Evolutionary conservation across 2,888 invertebrate species (phyloP), one percentile per base, ranked within the genome.

Genomic region (Gymnosoma rotundatum): DNA sequence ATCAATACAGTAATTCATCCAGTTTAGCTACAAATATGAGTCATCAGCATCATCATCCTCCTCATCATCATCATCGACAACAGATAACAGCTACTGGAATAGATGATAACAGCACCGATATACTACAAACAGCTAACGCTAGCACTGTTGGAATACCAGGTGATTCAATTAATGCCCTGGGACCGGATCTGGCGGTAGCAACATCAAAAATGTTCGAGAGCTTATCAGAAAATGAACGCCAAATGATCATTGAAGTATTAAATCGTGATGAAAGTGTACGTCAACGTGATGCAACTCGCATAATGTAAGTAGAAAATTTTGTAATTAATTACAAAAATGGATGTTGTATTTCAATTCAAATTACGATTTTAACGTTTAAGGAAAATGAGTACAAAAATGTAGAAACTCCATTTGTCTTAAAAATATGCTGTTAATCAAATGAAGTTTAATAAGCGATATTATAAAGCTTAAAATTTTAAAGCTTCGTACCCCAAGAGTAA

Each of bases 201-300:
- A 91, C 92, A 4, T 89, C 92, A 1, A 91, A 92, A 83, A 92
- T 91, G 38, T 87, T 92, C 18, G 92, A 92, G 52, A 92, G 90
- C 83, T 86, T 92, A 48, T 91, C 92, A 36, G 92, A 92, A 45
- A 90, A 89, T 42, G 94, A 94, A 86, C 91, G 93, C 60, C 93
- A 93, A 89, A 93, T 93, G 89, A 94, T 94, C 87, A 91, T 94
- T 83, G 93, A 92, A 83, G 94, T 94, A 58, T 89, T 94, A 69
- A 93, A 93, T 86, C 91, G 94, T 63, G 94, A 94, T 87, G 94
- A 94, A 88, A 92, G 91, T 78, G 90, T 94, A 56, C 91, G 93
- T 16, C 92, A 93, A 87, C 91, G 93, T 18, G 94, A 94, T 89
- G 93, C 93, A 20, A 91, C 93, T 25, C 90, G 93, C 83, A 92